Percentiles rank a stretch among this genome's conserved stretches.
Conservation (phyloP, 1,140 invertebrate species). For the Drosophila mauritiana region DNA sequence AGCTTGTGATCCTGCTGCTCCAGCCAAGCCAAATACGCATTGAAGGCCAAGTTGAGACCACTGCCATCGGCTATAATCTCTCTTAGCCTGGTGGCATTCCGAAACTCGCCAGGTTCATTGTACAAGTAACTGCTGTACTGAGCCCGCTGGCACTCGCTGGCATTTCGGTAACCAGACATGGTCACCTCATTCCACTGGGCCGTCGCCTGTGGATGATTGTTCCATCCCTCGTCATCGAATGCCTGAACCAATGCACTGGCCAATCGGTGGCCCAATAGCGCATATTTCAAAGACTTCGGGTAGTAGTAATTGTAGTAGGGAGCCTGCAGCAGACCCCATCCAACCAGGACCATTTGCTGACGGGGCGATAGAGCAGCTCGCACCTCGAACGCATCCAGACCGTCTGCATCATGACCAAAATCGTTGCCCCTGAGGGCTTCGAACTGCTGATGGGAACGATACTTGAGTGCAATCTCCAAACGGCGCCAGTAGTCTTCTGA, state of each 20-base stretch:
- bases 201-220: slow-evolving; percentile 78
- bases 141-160: slow-evolving; percentile 95
- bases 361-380: slow-evolving; percentile 86
- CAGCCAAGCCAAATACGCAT: slow-evolving; percentile 85
- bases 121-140: slow-evolving; percentile 90
- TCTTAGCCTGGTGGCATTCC: slow-evolving; percentile 88
- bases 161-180: slow-evolving; percentile 93
- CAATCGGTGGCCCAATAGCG: slow-evolving; percentile 97
- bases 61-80: slow-evolving; percentile 90
- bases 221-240: slow-evolving; percentile 98
- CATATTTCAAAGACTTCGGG: slow-evolving; percentile 96
- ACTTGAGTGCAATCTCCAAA: slow-evolving; percentile 49
- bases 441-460: slow-evolving; percentile 48
- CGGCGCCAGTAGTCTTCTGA: slow-evolving; percentile 60
- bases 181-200: slow-evolving; percentile 97
- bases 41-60: slow-evolving; percentile 87
- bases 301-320: slow-evolving; percentile 96
- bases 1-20: slow-evolving; percentile 40
- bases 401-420: slow-evolving; percentile 11
- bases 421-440: slow-evolving; percentile 58
- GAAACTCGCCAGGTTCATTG: slow-evolving; percentile 85
- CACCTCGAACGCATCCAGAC: slow-evolving; percentile 61
- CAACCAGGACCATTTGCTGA: slow-evolving; percentile 95
- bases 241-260: slow-evolving; percentile 97
- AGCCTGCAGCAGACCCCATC: slow-evolving; percentile 96